Percentiles rank a stretch among this genome's conserved stretches.
Evolutionary conservation across 2,888 invertebrate species (phyloP).

Genomic region (Heliconius cydno): DNA sequence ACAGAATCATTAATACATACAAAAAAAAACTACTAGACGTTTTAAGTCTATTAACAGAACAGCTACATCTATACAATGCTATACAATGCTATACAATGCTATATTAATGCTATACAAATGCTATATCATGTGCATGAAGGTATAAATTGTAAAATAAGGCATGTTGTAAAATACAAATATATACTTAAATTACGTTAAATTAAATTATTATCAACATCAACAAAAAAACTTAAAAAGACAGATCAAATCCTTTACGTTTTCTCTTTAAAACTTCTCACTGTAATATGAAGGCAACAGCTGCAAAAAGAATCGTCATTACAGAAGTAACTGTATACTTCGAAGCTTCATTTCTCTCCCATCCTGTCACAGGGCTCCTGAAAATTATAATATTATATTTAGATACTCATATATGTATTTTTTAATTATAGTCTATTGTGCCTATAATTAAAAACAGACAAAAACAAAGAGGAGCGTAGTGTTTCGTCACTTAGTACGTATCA

Average conservation of each 20-base stretch:
- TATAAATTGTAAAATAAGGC: too few relatives aligned
- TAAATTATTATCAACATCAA: background rate
- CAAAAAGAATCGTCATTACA: background rate
- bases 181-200: background rate
- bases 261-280: background rate
- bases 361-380: slow-evolving; percentile 39
- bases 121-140: too few relatives aligned
- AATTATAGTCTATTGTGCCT: background rate
- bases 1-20: too few relatives aligned
- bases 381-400: background rate
- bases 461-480: background rate
- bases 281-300: background rate
- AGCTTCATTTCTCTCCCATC: slow-evolving; percentile 32
- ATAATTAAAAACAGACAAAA: background rate
- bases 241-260: background rate
- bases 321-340: slow-evolving; percentile 24
- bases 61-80: too few relatives aligned
- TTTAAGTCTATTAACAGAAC: too few relatives aligned
- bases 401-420: background rate
- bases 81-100: too few relatives aligned
- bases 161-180: background rate
- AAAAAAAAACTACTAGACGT: too few relatives aligned
- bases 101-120: too few relatives aligned
- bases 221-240: background rate
- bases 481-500: background rate